Base-by-base conservation (phyloP, 1,140 invertebrate species). In the Chrysomallon squamiferum region DNA sequence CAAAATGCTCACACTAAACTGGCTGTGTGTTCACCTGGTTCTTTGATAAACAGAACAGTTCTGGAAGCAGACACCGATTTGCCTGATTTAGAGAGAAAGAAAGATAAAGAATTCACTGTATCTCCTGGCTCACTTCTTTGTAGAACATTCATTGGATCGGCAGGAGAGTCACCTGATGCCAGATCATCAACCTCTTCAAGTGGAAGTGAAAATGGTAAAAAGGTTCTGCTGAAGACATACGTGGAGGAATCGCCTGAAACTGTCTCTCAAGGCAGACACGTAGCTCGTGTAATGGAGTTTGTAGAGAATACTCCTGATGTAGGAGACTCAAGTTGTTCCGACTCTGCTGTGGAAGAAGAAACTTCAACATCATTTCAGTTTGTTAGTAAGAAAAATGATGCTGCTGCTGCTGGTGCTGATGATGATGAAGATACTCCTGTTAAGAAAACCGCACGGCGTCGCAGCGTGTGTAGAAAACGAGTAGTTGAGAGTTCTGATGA, bases 401-500 rank as follows among this genome's bases (percentile, higher is more conserved):
- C 20, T 41, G 61, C 47, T 18, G 29, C 22, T 33, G 61, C n/a
- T 9, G 43, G 22, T 30, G 49, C 54, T 13, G 27, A 15, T 41
- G 35, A 38, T 38, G 35, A 18, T 13, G 9, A 27, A 15, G 22
- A 35, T 18, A 50, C 58, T 15, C 18, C 15, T 41, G 33, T 61
- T 35, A 50, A 29, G 30, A 60, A 54, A 47, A 59, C 32, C 38
- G 13, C 30, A 45, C 2, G 50, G 25, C n/a, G 50, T 15, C 22
- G 50, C 15, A 43, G 27, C 1, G 32, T 32, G 15, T 59, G 41
- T 2, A 63, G 54, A 30, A 68, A 63, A 59, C 33, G 25, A 50
- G 60, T 68, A 1, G 62, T 68, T 30, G 66, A 59, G 47, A 68
- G 60, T 63, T 68, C 66, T 32, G 66, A 67, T 27, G 59, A 62